phyloP scores from a whole-genome alignment of 2,888 invertebrate species.

The Drosophila pegasa region DNA sequence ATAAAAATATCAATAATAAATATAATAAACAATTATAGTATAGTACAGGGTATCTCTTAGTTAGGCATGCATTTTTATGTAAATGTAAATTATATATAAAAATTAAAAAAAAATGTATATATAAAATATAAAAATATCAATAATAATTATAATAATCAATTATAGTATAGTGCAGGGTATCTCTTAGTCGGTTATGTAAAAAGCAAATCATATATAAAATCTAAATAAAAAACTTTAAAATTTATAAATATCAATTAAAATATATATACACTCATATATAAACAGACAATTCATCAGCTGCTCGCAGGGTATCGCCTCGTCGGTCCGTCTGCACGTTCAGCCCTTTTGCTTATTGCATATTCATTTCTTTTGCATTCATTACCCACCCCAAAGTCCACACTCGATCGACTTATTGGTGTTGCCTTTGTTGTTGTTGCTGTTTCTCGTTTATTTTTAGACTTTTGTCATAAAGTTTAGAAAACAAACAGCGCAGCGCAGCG shows the following conservation, averaged over 20 bases:
- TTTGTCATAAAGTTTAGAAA: conserved; percentile 79
- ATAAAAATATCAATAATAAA: too few relatives aligned
- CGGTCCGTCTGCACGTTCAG: neutral
- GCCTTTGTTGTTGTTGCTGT: conserved; percentile 25
- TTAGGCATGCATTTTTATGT: neutral
- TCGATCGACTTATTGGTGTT: conserved; percentile 23
- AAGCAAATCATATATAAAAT: too few relatives aligned
- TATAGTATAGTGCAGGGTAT: too few relatives aligned
- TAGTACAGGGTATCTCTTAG: neutral
- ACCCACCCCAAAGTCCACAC: conserved; percentile 20
- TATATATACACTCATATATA: neutral
- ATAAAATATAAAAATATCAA: neutral
- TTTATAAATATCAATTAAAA: neutral
- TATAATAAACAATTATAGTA: too few relatives aligned
- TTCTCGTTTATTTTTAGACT: conserved; percentile 68
- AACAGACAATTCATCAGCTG: neutral
- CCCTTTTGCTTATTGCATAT: conserved; percentile 42
- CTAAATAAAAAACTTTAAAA: too few relatives aligned
- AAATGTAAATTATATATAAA: too few relatives aligned
- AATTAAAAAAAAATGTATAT: too few relatives aligned
- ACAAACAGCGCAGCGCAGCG: conserved; percentile 50
- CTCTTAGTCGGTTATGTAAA: neutral
- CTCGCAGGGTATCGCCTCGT: conserved; percentile 4
- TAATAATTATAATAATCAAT: too few relatives aligned
- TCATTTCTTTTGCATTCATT: conserved; percentile 47